A percentile compares a stretch with the other conserved stretches of the same genome.
Conservation (phyloP, 1,140 invertebrate species). For the Eueides isabella region DNA sequence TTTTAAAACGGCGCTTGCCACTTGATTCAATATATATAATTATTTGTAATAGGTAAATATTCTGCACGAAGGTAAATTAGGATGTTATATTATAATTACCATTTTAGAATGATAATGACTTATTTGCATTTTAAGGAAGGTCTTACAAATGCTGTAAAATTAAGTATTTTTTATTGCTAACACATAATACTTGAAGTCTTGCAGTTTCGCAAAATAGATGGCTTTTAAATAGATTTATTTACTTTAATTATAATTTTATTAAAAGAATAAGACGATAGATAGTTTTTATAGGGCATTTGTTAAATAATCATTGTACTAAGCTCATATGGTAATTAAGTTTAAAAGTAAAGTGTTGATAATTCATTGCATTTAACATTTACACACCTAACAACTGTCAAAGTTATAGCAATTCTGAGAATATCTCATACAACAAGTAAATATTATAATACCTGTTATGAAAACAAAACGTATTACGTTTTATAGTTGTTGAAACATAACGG, state of each 20-base stretch:
- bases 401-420: neutral
- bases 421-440: neutral
- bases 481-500: neutral
- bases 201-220: neutral
- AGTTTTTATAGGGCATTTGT: neutral
- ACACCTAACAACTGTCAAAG: neutral
- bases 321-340: neutral
- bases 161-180: neutral
- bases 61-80: neutral
- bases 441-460: neutral
- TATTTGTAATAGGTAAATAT: neutral
- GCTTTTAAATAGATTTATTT: too few relatives aligned
- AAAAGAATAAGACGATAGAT: neutral
- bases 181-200: neutral
- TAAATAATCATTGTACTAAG: neutral
- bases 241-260: neutral
- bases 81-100: neutral
- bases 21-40: neutral
- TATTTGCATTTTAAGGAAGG: neutral
- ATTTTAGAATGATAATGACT: neutral
- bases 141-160: neutral
- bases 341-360: conserved; percentile 2
- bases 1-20: too few relatives aligned
- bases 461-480: neutral
- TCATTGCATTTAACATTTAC: neutral